Percentiles rank a stretch among this genome's conserved stretches.
Conservation (phyloP, 2,888 invertebrate genomes). For the Limnephilus marmoratus region DNA sequence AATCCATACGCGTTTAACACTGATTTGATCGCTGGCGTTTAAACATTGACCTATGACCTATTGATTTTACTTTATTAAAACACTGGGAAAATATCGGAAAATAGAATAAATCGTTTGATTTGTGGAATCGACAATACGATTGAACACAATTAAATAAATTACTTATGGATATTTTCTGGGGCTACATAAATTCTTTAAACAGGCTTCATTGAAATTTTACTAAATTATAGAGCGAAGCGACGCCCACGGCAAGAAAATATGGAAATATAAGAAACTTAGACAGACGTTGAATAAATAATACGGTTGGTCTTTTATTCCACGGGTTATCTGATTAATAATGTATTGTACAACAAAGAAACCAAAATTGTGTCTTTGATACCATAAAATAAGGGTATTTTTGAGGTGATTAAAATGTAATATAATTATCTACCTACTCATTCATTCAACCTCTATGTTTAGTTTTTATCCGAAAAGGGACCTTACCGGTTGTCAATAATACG, state of each 20-base stretch:
- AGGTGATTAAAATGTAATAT: neutral
- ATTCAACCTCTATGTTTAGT: neutral
- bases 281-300: neutral
- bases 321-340: neutral
- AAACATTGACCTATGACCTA: neutral
- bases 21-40: neutral
- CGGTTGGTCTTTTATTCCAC: neutral
- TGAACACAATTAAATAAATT: neutral
- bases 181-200: neutral
- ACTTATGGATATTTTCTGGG: neutral
- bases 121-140: neutral
- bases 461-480: neutral
- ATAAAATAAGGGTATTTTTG: neutral
- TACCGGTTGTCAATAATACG: neutral
- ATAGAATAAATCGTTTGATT: neutral
- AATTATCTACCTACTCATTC: neutral
- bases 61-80: neutral
- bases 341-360: neutral
- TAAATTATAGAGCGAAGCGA: neutral
- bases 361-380: neutral
- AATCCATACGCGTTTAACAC: neutral
- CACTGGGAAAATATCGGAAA: neutral
- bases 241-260: neutral
- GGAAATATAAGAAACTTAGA: neutral
- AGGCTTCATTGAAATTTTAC: neutral